Evolutionary conservation across 2,797 vertebrate species (phyloP).

Genomic region (Anabacerthia variegaticeps): DNA sequence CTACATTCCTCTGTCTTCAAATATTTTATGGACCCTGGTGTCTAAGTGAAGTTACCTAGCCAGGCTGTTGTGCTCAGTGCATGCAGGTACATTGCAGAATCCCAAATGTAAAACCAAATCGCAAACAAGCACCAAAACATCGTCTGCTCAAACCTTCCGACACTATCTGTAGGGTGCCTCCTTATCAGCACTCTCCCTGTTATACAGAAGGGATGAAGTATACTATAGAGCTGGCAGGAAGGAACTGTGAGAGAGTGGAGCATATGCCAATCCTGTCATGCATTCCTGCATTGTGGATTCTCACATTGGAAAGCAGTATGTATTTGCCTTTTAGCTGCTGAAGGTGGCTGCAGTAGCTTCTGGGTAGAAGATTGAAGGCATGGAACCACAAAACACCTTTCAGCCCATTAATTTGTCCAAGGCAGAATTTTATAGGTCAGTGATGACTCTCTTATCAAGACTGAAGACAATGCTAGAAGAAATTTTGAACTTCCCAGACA

Average conservation of each 20-base stretch:
- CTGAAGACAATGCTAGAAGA: neutral
- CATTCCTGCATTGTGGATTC: constrained; percentile 34
- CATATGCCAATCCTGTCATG: constrained; percentile 50
- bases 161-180: neutral
- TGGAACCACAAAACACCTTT: neutral
- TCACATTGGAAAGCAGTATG: neutral
- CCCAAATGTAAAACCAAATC: neutral
- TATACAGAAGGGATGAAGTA: neutral
- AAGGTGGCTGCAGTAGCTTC: constrained; percentile 36
- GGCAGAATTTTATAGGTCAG: neutral
- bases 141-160: neutral
- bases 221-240: constrained; percentile 25
- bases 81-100: neutral
- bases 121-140: neutral
- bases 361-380: neutral
- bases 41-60: neutral
- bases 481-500: neutral
- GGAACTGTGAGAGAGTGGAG: neutral
- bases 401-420: neutral
- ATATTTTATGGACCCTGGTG: neutral
- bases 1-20: neutral
- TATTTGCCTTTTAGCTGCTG: constrained; percentile 35
- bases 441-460: neutral
- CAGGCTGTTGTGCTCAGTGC: neutral
- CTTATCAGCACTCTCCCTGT: neutral